phyloP scores from a whole-genome alignment of 2,888 invertebrate species.

The Pyrochroa serraticornis region DNA sequence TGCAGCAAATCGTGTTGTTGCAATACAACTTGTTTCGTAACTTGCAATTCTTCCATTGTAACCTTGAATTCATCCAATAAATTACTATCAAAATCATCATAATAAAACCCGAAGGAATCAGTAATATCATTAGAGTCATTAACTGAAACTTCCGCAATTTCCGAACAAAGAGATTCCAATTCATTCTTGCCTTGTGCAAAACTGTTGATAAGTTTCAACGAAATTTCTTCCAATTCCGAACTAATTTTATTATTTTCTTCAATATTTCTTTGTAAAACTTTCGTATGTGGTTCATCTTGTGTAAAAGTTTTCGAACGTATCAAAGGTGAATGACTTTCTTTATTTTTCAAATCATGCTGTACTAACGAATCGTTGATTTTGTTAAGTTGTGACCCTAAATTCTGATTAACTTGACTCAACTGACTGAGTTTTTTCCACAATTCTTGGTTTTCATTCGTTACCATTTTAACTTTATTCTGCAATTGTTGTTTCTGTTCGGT shows the following conservation, averaged over 20 bases:
- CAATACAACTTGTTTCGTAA: conserved; percentile 61
- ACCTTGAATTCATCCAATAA: conserved; percentile 69
- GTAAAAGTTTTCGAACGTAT: conserved; percentile 71
- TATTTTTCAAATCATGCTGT: conserved; percentile 53
- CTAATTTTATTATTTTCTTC: conserved; percentile 62
- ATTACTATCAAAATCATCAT: conserved; percentile 65
- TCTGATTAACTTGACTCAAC: conserved; percentile 66
- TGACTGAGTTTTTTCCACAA: conserved; percentile 76
- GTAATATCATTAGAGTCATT: conserved; percentile 63
- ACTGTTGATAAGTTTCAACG: conserved; percentile 72
- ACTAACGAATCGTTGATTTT: conserved; percentile 62
- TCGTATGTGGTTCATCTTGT: conserved; percentile 67
- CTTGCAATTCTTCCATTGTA: conserved; percentile 68
- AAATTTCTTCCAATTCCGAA: conserved; percentile 78
- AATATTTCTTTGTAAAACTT: conserved; percentile 60
- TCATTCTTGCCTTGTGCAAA: conserved; percentile 73
- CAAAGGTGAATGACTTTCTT: conserved; percentile 54
- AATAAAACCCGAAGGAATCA: conserved; percentile 68
- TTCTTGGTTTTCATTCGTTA: conserved; percentile 80
- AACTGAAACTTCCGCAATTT: conserved; percentile 68
- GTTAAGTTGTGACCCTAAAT: conserved; percentile 60
- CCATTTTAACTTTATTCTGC: conserved; percentile 79
- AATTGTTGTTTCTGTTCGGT: conserved; percentile 78
- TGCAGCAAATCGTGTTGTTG: conserved; percentile 57
- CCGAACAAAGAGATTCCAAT: conserved; percentile 70